Evolutionary conservation across 1,140 invertebrate species (phyloP), one percentile per base, ranked within the genome.

Genomic region (Colletes latitarsis): DNA sequence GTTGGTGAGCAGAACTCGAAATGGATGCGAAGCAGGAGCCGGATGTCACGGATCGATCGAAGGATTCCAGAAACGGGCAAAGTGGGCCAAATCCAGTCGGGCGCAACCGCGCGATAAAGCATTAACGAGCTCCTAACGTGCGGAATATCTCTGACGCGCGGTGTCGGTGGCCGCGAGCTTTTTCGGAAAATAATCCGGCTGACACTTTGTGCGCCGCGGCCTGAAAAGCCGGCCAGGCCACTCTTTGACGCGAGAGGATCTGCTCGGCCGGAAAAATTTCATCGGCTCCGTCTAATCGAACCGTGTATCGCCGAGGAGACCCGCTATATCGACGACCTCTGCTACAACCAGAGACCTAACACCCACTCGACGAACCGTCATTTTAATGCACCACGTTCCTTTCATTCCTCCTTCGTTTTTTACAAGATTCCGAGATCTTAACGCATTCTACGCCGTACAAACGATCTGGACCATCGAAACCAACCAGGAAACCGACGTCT

Each of bases 41-140:
- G 62, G 53, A 81, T 84, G 84, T 82, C 58, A 85, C 70, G 77
- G 77, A 80, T 80, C 78, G 78, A 80, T 80, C 63, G 71, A 66
- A 79, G 76, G 69, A 79, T 73, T 72, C 69, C 62, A 66, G 63
- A 75, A 80, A 75, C 71, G 78, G 39, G 63, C 78, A 67, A 80
- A 80, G 71, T 80, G 78, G 78, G 78, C 78, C 78, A 80, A 74
- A 74, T 80, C 78, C 78, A 74, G 52, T 80, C 78, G 78, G 71
- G 58, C 58, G 73, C 75, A 30, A 66, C 62, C n/a, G 30, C 81
- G 77, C 75, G 79, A 85, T 85, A 74, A 85, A 85, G 79, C 73
- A 85, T 85, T 85, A 85, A 85, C 64, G 60, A 77, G 39, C 21
- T 67, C 64, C 43, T 46, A 73, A 73, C 62, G 75, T 68, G n/a